Conservation (phyloP, 37 sponge, comb jelly and placozoan species). For the Oscarella lobularis region DNA sequence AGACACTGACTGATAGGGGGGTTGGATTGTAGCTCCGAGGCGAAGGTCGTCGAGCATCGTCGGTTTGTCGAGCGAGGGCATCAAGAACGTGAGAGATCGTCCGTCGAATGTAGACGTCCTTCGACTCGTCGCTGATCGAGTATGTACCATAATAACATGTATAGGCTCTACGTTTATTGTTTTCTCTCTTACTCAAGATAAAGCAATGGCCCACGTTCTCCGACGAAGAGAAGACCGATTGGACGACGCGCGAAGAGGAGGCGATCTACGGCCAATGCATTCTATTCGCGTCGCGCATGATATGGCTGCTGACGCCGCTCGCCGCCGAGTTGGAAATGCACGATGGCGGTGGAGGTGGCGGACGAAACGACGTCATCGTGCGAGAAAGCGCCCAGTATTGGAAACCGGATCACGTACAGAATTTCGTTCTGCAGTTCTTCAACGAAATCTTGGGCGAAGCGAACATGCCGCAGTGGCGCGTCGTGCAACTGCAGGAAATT, state of each 20-base stretch:
- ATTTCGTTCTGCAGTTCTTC: not conserved
- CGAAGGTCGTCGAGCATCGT: not conserved
- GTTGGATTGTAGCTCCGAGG: no score
- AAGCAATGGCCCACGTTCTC: not conserved
- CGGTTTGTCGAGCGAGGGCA: not conserved
- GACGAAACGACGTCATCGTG: no score
- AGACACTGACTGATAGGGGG: no score
- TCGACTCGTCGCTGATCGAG: not conserved
- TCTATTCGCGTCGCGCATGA: conserved; percentile 4
- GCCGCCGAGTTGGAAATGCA: not conserved
- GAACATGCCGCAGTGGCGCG: not conserved
- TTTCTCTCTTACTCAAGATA: not conserved
- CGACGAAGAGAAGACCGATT: not conserved
- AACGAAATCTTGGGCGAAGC: not conserved
- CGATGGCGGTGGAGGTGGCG: not conserved
- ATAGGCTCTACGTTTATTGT: not conserved
- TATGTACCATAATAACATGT: not conserved
- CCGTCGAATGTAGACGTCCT: not conserved
- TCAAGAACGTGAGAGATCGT: not conserved
- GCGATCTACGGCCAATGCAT: not conserved
- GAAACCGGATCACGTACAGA: not conserved
- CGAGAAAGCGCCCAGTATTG: not conserved
- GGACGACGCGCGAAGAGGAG: not conserved
- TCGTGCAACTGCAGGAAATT: not conserved
- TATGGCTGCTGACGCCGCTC: conserved; percentile 2